Evolutionary conservation across 2,888 invertebrate species (phyloP), one percentile per base, ranked within the genome.

Genomic region (Orthosia incerta): DNA sequence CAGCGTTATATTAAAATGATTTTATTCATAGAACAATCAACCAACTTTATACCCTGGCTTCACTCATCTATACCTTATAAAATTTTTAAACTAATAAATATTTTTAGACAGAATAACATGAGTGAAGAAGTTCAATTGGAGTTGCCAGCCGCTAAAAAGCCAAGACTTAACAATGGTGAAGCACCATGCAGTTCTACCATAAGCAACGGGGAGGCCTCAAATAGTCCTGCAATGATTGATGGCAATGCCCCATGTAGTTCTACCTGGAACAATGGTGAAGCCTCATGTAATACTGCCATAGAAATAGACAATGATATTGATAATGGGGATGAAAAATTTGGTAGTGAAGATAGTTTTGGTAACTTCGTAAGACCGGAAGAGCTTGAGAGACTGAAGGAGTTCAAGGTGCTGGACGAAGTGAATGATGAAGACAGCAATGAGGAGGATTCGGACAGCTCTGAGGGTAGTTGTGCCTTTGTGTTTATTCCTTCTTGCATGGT

Each of bases 361-460:
- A 91, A 94, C 70, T 90, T 89, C 67, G 91, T 94, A 2, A 91
- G 87, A 13, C 84, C 86, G 0, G 94, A 94, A 59, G 95, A 96
- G 73, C 57, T 95, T 56, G 91, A 95, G 50, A 91, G 90, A 67
- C 86, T 96, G 7, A 88, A 92, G 63, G 95, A 96, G 86, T 96
- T 96, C 84, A 91, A 94, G 76, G 94, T 96, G 1, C 84, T 96
- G 67, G 96, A 96, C 74, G 96, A 96, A 84, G 94, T 95, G 5
- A 94, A 95, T 31, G 95, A 96, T 68, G 95, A 94, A 59, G 95
- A 95, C 76, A 94, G 93, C 84, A 93, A 93, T 12, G 94, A 94
- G 62, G 95, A 93, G 11, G 92, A 91, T 3, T 91, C 93, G 0
- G 93, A 95, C 50, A 93, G 91, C 76, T 94, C 94, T 77, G 93